Evolutionary conservation across 1,140 invertebrate genomes (phyloP), one percentile per base, ranked within the genome.

Genomic region (Cheumatopsyche charites): DNA sequence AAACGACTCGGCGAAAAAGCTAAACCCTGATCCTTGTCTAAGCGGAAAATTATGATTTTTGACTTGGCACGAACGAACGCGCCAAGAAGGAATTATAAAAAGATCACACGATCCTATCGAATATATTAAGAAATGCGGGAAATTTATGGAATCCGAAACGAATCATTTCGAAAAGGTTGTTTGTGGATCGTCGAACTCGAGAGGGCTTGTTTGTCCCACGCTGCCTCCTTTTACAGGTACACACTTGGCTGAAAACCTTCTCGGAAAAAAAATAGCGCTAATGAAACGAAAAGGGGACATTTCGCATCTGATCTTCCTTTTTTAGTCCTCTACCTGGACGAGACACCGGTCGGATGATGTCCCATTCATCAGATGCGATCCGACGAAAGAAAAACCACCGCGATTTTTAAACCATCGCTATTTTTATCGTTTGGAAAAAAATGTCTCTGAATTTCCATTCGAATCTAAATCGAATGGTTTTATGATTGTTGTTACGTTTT

Each of bases 181-280:
- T 58, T 26, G 21, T 7, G 1, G 55, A 25, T 58, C 55, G 13
- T 58, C 21, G 55, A 58, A 58, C 55, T 26, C 21, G 13, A 12
- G 15, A 25, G 55, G 21, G 55, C 55, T 58, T 23, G 19, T 58
- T 25, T 25, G 13, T 58, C 55, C 55, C 55, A 58, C 55, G 23
- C 55, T 26, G 55, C 23, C 23, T 58, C 21, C 21, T 58, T 26
- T 58, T 58, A 13, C 43, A 47, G 3, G 13, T 12, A 12, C n/a
- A 5, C 12, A 6, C 21, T 19, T 55, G 23, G 4, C 23, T 19
- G 55, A 58, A 58, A 58, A 58, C 7, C 11, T 26, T 25, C 11
- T 58, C 23, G 5, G n/a, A n/a, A n/a, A 58, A 58, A 58, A 47
- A 25, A 25, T 58, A 19, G 4, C 21, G 13, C n/a, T 25, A 58